These are phyloP conservation scores for Abrostola tripartita DNA, from an alignment of 2,888 invertebrate genomes.

Conservation along the genomic window DNA sequence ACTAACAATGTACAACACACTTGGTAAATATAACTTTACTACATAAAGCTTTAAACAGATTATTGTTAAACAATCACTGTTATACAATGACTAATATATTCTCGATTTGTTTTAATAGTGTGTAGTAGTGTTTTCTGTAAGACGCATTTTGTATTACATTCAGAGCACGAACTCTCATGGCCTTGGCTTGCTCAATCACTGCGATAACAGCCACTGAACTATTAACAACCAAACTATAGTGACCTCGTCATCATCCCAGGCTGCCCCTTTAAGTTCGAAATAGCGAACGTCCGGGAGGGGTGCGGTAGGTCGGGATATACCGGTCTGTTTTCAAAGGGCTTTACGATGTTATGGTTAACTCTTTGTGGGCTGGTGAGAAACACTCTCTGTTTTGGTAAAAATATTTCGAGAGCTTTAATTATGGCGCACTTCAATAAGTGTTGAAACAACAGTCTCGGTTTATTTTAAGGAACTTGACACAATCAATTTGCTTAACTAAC, in stretches of 20 bases:
- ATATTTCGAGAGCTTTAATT: constrained; percentile 47
- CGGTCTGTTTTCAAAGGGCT: constrained; percentile 58
- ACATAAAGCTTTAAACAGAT: constrained; percentile 17
- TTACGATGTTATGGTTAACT: constrained; percentile 62
- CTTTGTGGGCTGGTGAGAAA: constrained; percentile 48
- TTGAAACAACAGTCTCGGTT: constrained; percentile 35
- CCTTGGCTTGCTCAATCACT: constrained; percentile 67
- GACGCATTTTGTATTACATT: constrained; percentile 64
- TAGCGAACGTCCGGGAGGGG: constrained; percentile 22
- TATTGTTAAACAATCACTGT: constrained; percentile 21
- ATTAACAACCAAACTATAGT: constrained; percentile 45
- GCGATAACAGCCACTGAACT: constrained; percentile 64
- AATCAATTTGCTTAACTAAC: constrained; percentile 44
- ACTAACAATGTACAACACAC: too few relatives aligned
- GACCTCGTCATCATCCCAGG: constrained; percentile 18
- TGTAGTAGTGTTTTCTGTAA: constrained; percentile 58
- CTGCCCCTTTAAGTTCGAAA: constrained; percentile 16
- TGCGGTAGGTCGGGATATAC: constrained; percentile 42
- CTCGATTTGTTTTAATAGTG: constrained; percentile 52
- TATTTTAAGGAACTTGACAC: constrained; percentile 25
- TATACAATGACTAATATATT: constrained; percentile 53
- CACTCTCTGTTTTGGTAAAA: constrained; percentile 45
- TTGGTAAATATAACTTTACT: not conserved
- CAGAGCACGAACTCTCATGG: constrained; percentile 66
- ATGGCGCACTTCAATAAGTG: constrained; percentile 25